Evolutionary conservation across 2,113 vertebrate species (phyloP).

Genomic region (Conger conger): DNA sequence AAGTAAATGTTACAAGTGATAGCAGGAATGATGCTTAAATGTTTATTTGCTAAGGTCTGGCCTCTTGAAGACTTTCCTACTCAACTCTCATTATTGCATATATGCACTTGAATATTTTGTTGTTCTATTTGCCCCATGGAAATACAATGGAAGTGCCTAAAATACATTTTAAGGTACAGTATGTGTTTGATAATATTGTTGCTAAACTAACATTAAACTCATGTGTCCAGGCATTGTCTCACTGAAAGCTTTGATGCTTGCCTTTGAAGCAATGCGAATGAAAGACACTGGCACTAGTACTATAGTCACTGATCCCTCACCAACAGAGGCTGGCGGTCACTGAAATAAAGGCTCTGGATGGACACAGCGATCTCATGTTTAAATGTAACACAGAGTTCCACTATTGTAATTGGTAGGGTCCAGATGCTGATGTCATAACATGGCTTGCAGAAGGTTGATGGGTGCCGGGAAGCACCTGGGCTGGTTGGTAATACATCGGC

Average conservation of each 20-base stretch:
- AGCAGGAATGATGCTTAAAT: background rate
- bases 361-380: slow-evolving; percentile 4
- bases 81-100: background rate
- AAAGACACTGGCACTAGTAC: background rate
- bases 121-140: background rate
- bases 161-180: background rate
- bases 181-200: background rate
- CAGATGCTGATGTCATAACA: slow-evolving; percentile 29
- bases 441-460: slow-evolving; percentile 21
- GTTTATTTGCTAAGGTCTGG: background rate
- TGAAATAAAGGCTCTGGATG: slow-evolving; percentile 1
- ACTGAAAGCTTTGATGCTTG: background rate
- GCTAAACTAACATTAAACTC: background rate
- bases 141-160: background rate
- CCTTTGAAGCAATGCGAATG: background rate
- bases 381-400: background rate
- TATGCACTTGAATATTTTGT: background rate
- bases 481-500: slow-evolving; percentile 18
- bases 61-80: background rate
- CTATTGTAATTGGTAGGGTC: slow-evolving; percentile 7
- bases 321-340: background rate
- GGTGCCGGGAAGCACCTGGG: slow-evolving; percentile 18
- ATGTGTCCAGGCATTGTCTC: background rate
- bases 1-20: background rate
- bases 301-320: background rate